Evolutionary conservation across 1,140 invertebrate genomes (phyloP).

Genomic region (Micrasema longulum): DNA sequence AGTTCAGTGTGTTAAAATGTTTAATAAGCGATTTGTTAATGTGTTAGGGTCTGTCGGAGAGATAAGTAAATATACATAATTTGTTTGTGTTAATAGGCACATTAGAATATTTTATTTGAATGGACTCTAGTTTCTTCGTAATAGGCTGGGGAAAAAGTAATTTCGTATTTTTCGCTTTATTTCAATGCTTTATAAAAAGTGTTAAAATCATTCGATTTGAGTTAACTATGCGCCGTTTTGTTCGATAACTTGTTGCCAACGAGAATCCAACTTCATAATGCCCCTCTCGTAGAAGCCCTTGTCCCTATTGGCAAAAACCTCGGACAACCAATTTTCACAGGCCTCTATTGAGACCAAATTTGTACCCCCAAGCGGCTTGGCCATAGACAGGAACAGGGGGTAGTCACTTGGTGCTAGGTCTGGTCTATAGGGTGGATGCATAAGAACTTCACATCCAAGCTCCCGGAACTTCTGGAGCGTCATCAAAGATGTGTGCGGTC

Average conservation of each 20-base stretch:
- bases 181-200: slow-evolving; percentile 23
- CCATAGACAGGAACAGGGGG: slow-evolving; percentile 17
- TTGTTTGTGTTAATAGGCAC: too few relatives aligned
- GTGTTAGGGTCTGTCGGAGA: too few relatives aligned
- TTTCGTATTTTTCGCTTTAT: slow-evolving; percentile 21
- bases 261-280: slow-evolving; percentile 16
- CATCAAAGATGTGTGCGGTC: slow-evolving; percentile 22
- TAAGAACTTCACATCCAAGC: slow-evolving; percentile 10
- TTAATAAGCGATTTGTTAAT: too few relatives aligned
- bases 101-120: too few relatives aligned
- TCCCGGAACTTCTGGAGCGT: slow-evolving; percentile 14
- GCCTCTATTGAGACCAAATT: slow-evolving; percentile 18
- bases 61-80: too few relatives aligned
- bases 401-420: slow-evolving; percentile 9
- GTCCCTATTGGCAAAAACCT: slow-evolving; percentile 20
- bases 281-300: slow-evolving; percentile 24
- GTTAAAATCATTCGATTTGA: slow-evolving; percentile 17
- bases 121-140: too few relatives aligned
- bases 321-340: slow-evolving; percentile 22
- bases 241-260: slow-evolving; percentile 20
- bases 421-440: slow-evolving; percentile 11
- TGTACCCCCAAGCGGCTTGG: slow-evolving; percentile 21
- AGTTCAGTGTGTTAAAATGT: too few relatives aligned
- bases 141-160: slow-evolving; percentile 20
- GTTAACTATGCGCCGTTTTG: slow-evolving; percentile 15